Base-by-base conservation (phyloP, 2,888 invertebrate genomes). In the Drosophila subquinaria region DNA sequence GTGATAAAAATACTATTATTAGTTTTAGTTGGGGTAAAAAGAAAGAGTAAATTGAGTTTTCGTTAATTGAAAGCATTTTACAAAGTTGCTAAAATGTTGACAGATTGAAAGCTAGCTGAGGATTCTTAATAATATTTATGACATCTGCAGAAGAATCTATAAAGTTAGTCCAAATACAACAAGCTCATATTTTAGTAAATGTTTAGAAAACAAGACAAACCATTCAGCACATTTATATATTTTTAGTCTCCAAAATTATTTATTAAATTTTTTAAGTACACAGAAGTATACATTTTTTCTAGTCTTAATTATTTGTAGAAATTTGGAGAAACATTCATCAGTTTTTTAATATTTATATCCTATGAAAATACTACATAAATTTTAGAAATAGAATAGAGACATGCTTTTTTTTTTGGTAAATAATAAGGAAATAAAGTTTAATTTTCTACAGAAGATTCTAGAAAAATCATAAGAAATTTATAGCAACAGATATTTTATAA, bases 1-100 rank as follows among this genome's bases (percentile, higher is more conserved):
- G 35, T 40, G n/a, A 11, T 5, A 61, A 43, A 42, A n/a, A n/a
- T 53, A 27, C 1, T 10, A 40, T 53, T 23, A n/a, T n/a, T 20
- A 36, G 20, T 51, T 23, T 23, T 20, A 36, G 36, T 51, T 51
- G n/a, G 4, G n/a, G 1, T 2, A 30, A 30, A 48, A 13, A 4
- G 3, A 36, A 23, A n/a, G 9, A 52, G 36, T 8, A 8, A 38
- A 50, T 17, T 11, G 2, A 20, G 6, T 5, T 43, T 43, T 43
- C 2, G 43, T 11, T 20, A 9, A 20, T 43, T 43, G 9, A 40
- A 17, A 40, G 40, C 15, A 8, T 15, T 40, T 40, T 40, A 15
- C 1, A 40, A 40, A 40, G 15, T 17, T 17, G 15, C 4, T 40
- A 8, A 15, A 15, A 40, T 9, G 9, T 40, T 40, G 8, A 40